Conservation (phyloP, 1,140 invertebrate genomes). For the Zaprionus ghesquierei region DNA sequence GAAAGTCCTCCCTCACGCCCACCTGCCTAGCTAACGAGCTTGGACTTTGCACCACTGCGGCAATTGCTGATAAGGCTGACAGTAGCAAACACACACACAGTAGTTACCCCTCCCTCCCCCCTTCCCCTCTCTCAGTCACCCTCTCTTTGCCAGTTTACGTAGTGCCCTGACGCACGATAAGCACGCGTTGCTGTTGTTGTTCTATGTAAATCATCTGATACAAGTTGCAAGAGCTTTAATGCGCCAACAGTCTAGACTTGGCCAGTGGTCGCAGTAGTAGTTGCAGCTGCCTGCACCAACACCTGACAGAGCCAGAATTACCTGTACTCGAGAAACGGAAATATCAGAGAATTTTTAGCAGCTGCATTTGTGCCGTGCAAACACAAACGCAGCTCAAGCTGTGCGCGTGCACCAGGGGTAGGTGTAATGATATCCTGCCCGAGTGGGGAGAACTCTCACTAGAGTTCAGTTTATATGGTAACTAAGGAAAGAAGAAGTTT, state of each 20-base stretch:
- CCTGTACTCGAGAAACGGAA: not conserved
- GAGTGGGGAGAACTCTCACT: no score
- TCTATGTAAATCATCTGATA: not conserved
- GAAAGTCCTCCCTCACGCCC: no score
- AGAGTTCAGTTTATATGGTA: no score
- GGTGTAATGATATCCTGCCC: not conserved
- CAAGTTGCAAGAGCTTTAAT: not conserved
- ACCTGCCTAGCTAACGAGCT: constrained; percentile 38
- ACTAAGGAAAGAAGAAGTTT: no score
- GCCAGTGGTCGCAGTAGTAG: not conserved
- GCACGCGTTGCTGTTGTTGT: not conserved
- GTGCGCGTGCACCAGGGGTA: not conserved
- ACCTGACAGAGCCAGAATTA: not conserved
- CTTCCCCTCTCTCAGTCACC: not conserved
- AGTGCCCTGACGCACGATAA: not conserved
- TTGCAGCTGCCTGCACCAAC: not conserved
- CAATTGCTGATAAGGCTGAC: constrained; percentile 11
- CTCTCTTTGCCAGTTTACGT: not conserved
- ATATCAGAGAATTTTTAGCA: not conserved
- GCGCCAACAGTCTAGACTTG: not conserved
- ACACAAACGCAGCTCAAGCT: not conserved
- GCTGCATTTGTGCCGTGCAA: not conserved
- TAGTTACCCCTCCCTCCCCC: not conserved
- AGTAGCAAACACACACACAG: not conserved
- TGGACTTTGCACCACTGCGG: constrained; percentile 51